Base-by-base conservation (phyloP, 2,113 vertebrate genomes). In the Notothenia coriiceps region DNA sequence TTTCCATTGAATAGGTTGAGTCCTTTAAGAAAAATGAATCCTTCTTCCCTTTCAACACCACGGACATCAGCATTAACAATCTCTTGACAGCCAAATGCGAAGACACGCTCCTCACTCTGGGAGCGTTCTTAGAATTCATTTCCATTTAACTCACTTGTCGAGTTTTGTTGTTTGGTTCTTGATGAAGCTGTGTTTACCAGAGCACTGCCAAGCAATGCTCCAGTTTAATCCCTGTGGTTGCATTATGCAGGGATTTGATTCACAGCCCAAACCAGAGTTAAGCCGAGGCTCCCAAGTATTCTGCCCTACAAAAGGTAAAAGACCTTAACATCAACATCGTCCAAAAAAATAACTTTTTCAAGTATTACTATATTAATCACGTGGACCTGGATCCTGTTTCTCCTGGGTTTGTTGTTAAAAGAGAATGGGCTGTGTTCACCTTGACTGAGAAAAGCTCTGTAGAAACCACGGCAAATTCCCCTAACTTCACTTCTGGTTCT, bases 141-240 rank as follows among this genome's bases (percentile, higher is more conserved):
- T 66, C 46, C 22, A 52, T 66, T 76, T 70, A 66, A 70, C 43
- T 15, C 33, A 56, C 65, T 9, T 9, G 56, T 73, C 44, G 64
- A 60, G 69, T 59, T 70, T 29, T 54, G 60, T 40, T 70, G 52
- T 44, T 40, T 50, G 35, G 20, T 64, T 47, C 29, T 20, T 52
- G 49, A 74, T 79, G 1, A 33, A 13, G 12, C 25, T 61, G 40
- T 64, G 63, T 74, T 77, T 73, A 62, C 63, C 54, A 2, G 59
- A 47, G 62, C 29, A 43, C 10, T 40, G 55, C 10, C 33, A 29
- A 51, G 14, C 43, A 57, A 18, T 14, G 12, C 40, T 59, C 18
- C 0, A 33, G 17, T 66, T 74, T 57, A 74, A 84, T 70, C 50
- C 56, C 44, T 55, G 67, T 35, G 17, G 29, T 61, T 67, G 52